A percentile compares a stretch with the other conserved stretches of the same genome.
Evolutionary conservation across 2,113 vertebrate genomes (phyloP).

Genomic region (Phoxinus phoxinus): DNA sequence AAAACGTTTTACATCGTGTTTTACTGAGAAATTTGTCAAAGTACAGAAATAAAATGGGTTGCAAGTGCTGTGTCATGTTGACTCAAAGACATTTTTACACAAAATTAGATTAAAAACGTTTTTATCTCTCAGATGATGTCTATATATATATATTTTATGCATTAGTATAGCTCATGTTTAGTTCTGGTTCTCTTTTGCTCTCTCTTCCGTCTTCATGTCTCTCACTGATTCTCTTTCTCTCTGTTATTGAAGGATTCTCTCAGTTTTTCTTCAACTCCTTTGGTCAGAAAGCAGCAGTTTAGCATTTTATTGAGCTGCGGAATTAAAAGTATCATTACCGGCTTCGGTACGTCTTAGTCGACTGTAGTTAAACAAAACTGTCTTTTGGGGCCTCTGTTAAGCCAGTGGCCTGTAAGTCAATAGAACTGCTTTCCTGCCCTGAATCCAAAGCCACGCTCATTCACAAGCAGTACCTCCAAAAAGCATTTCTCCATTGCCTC

Average conservation of each 20-base stretch:
- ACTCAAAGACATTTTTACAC: no score
- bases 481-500: conserved; percentile 11
- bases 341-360: neutral
- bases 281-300: conserved; percentile 2
- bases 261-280: neutral
- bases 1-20: no score
- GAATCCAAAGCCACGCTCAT: conserved; percentile 9
- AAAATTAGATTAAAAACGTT: no score
- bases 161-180: neutral
- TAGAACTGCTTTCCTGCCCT: neutral
- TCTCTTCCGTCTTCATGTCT: neutral
- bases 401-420: conserved; percentile 14
- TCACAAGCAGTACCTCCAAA: conserved; percentile 20
- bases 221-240: neutral
- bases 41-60: no score
- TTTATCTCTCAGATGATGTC: no score
- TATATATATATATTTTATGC: no score
- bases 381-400: conserved; percentile 8
- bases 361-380: conserved; percentile 12
- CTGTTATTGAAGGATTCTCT: neutral
- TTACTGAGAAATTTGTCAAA: no score
- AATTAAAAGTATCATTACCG: neutral
- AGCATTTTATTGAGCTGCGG: conserved; percentile 14
- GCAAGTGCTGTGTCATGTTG: no score
- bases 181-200: neutral